phyloP scores from a whole-genome alignment of 2,113 vertebrate genomes.

The Channa argus region DNA sequence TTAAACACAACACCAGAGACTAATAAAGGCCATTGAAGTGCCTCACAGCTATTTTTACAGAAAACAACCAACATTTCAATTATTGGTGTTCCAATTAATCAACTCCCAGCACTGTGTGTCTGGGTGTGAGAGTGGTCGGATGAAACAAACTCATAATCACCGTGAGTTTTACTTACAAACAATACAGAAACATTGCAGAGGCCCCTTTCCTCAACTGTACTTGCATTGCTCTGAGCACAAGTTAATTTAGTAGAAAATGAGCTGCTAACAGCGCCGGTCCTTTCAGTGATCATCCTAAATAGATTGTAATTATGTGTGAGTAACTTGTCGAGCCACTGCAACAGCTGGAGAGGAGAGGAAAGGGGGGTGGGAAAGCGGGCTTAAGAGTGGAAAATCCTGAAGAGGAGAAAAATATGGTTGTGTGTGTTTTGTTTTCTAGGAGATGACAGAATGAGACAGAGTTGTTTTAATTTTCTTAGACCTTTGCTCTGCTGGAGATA shows the following conservation, averaged over 20 bases:
- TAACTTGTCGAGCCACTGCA: constrained; percentile 42
- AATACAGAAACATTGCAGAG: constrained; percentile 44
- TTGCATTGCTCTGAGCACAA: constrained; percentile 47
- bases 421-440: constrained; percentile 16
- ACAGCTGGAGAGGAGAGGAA: constrained; percentile 33
- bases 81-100: constrained; percentile 58
- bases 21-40: constrained; percentile 54
- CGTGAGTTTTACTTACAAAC: constrained; percentile 57
- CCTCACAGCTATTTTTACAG: constrained; percentile 41
- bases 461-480: constrained; percentile 27
- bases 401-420: neutral
- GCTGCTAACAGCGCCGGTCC: constrained; percentile 66
- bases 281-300: constrained; percentile 74
- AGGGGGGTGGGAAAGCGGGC: neutral
- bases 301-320: constrained; percentile 73
- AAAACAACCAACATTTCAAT: constrained; percentile 68
- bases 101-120: constrained; percentile 8
- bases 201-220: constrained; percentile 12
- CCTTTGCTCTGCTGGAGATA: constrained; percentile 10
- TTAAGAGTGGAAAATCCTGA: no score
- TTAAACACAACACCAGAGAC: constrained; percentile 60
- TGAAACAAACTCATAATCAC: constrained; percentile 54
- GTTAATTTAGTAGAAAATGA: constrained; percentile 80
- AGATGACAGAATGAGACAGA: constrained; percentile 8
- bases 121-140: constrained; percentile 7